A percentile compares a stretch with the other conserved stretches of the same genome.
Evolutionary conservation across 1,140 invertebrate genomes (phyloP).

Genomic region (Hyphantria cunea): DNA sequence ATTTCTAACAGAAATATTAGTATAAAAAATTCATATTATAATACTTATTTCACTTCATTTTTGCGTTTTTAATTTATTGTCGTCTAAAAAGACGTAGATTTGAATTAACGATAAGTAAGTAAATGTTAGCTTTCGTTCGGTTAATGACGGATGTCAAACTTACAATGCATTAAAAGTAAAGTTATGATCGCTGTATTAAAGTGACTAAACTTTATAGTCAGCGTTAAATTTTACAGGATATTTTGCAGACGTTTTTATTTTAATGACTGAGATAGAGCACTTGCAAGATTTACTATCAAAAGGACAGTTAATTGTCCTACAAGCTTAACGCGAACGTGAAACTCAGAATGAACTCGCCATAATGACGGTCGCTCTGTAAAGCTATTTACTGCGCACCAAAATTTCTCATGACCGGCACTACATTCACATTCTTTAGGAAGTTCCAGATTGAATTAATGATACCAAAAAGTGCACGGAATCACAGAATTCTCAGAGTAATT

Average conservation of each 20-base stretch:
- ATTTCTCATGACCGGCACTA: conserved; percentile 53
- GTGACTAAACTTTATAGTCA: conserved; percentile 14
- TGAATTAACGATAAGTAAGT: conserved; percentile 1
- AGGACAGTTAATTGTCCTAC: conserved; percentile 58
- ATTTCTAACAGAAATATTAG: too few species aligned
- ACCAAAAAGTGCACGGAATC: conserved; percentile 54
- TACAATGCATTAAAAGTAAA: conserved; percentile 14
- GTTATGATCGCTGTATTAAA: conserved; percentile 7
- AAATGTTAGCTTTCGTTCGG: background rate
- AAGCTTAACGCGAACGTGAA: conserved; percentile 59
- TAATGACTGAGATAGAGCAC: conserved; percentile 40
- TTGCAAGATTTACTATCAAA: conserved; percentile 60
- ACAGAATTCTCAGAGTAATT: conserved; percentile 50
- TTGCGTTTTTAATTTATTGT: background rate
- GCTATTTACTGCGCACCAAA: conserved; percentile 62
- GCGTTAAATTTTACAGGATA: conserved; percentile 29
- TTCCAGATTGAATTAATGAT: conserved; percentile 57
- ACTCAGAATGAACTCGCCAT: conserved; percentile 59
- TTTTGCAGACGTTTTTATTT: conserved; percentile 35
- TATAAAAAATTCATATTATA: conserved; percentile 5
- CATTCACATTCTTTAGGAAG: conserved; percentile 56
- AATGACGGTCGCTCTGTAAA: conserved; percentile 59
- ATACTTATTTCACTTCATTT: conserved; percentile 5
- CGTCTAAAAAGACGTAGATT: conserved; percentile 1
- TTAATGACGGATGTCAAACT: conserved; percentile 11